These are phyloP conservation scores for Ostrea denselamellosa DNA, from an alignment of 1,140 invertebrate species.

Conservation along the genomic window DNA sequence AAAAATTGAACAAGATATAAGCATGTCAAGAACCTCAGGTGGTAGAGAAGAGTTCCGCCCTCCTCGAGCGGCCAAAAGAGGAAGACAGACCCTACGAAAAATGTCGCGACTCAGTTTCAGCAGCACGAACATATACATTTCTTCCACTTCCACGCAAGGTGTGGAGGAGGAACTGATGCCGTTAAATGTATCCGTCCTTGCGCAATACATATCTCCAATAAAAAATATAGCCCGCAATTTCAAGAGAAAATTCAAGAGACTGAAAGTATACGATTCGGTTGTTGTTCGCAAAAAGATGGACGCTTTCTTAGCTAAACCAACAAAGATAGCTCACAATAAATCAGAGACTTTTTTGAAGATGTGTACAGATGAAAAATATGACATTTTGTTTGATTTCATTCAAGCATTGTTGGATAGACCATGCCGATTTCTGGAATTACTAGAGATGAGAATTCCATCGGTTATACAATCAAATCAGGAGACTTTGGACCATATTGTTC, in stretches of 20 bases:
- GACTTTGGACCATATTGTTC: conserved; percentile 61
- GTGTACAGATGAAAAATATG: conserved; percentile 17
- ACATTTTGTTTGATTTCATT: conserved; percentile 48
- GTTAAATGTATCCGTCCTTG: neutral
- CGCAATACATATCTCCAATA: neutral
- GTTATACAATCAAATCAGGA: conserved; percentile 62
- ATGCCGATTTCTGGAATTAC: conserved; percentile 46
- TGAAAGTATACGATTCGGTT: neutral
- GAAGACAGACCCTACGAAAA: neutral
- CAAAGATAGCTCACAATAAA: conserved; percentile 35
- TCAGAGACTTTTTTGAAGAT: conserved; percentile 46
- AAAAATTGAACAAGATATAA: conserved; percentile 44
- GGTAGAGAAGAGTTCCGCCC: neutral
- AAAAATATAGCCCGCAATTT: neutral
- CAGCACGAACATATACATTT: neutral
- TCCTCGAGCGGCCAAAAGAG: neutral
- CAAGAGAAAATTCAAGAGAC: neutral
- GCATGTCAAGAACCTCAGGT: neutral
- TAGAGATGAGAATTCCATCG: conserved; percentile 58
- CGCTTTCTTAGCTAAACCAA: conserved; percentile 17
- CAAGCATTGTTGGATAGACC: conserved; percentile 49
- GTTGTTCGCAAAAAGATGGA: conserved; percentile 14
- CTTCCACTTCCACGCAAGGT: neutral
- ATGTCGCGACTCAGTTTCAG: neutral
- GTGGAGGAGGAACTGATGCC: neutral